Conservation (phyloP, 2,113 vertebrate species). For the Etheostoma spectabile region DNA sequence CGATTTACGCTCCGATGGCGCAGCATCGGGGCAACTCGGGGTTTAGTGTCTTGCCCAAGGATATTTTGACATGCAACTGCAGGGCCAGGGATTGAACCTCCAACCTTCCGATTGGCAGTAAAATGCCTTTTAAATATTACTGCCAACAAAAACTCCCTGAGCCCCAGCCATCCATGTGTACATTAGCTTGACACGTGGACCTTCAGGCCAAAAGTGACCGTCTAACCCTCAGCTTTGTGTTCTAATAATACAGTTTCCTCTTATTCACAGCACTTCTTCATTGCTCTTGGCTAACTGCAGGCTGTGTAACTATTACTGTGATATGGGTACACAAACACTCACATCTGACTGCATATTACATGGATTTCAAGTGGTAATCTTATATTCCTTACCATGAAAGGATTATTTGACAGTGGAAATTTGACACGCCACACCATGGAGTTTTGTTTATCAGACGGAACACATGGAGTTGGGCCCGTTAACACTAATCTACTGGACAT, state of each 20-base stretch:
- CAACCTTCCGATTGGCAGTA: too few relatives aligned
- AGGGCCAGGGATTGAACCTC: too few relatives aligned
- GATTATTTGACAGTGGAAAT: not conserved
- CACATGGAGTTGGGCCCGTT: not conserved
- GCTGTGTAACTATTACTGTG: not conserved
- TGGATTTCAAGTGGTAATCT: not conserved
- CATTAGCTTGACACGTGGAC: not conserved
- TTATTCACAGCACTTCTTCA: not conserved
- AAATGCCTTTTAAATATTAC: too few relatives aligned
- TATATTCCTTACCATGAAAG: conserved; percentile 36
- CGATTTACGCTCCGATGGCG: too few relatives aligned
- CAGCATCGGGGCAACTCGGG: too few relatives aligned
- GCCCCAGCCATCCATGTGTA: not conserved
- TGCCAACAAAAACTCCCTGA: too few relatives aligned
- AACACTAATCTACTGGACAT: too few relatives aligned
- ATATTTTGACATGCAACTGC: too few relatives aligned
- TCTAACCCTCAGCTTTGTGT: conserved; percentile 16
- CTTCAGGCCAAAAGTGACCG: not conserved
- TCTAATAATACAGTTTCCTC: not conserved
- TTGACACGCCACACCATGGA: not conserved
- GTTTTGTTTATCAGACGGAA: not conserved
- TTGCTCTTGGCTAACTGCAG: conserved; percentile 1
- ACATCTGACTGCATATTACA: not conserved
- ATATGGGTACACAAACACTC: not conserved
- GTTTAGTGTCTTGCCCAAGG: too few relatives aligned